These are phyloP conservation scores for Omphaloscelis lunosa DNA, from an alignment of 2,888 invertebrate genomes.

Conservation along the genomic window DNA sequence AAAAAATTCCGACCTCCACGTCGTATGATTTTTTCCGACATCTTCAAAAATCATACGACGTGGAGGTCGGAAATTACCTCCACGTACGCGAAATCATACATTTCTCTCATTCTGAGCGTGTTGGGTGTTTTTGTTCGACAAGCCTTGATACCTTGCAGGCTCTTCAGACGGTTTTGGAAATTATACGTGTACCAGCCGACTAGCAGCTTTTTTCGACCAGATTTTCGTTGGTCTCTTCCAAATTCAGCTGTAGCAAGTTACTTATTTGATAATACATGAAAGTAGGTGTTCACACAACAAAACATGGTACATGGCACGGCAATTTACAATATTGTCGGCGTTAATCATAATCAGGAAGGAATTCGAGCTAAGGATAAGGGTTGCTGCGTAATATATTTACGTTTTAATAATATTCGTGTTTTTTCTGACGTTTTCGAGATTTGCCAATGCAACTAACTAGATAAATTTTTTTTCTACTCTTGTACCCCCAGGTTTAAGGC, in stretches of 20 bases:
- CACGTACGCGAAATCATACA: too few relatives aligned
- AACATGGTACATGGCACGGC: background rate
- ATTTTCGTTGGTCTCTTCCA: background rate
- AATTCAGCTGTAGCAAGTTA: background rate
- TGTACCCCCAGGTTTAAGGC: background rate
- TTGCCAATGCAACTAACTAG: background rate
- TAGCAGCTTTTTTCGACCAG: too few relatives aligned
- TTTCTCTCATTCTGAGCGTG: too few relatives aligned
- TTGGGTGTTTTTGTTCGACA: too few relatives aligned
- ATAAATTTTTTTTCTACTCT: background rate
- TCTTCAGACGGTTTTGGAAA: too few relatives aligned
- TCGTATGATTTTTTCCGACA: too few relatives aligned
- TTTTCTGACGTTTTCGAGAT: background rate
- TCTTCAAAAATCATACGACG: too few relatives aligned
- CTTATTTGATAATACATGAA: background rate
- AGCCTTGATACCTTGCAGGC: too few relatives aligned
- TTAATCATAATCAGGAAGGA: slow-evolving; percentile 35
- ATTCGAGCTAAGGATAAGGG: slow-evolving; percentile 4
- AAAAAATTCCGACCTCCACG: too few relatives aligned
- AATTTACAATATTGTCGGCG: slow-evolving; percentile 29
- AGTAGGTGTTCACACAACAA: background rate
- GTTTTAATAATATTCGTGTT: background rate
- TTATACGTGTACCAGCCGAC: too few relatives aligned
- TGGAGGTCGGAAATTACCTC: too few relatives aligned
- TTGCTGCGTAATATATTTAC: background rate